Conservation (phyloP, 1,140 invertebrate species). For the Papilio dardanus region DNA sequence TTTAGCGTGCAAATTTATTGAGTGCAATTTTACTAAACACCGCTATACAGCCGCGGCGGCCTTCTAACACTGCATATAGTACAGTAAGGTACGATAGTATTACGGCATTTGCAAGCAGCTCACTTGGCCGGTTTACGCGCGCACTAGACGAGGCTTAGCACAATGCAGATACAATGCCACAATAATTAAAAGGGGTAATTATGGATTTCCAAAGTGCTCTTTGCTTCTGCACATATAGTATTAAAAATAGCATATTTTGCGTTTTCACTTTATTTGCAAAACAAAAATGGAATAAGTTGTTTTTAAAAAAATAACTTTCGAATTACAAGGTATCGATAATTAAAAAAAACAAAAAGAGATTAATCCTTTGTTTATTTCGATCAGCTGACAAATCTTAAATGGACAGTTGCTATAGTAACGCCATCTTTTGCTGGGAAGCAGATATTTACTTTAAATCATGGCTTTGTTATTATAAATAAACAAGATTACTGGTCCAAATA, state of each 20-base stretch:
- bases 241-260: background rate
- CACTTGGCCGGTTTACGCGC: conserved; percentile 58
- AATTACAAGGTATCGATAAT: background rate
- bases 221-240: background rate
- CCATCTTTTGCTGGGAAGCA: background rate
- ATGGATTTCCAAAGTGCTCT: conserved; percentile 62
- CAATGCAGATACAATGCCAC: conserved; percentile 71
- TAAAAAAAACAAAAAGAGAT: background rate
- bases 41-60: conserved; percentile 64
- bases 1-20: conserved; percentile 22
- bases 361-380: background rate
- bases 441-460: too few relatives aligned
- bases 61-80: conserved; percentile 74
- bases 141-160: conserved; percentile 43
- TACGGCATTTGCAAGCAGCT: conserved; percentile 47
- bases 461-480: too few relatives aligned
- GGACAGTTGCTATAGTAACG: background rate
- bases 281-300: background rate
- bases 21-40: conserved; percentile 51
- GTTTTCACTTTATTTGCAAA: background rate
- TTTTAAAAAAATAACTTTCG: background rate
- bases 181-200: conserved; percentile 74
- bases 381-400: background rate
- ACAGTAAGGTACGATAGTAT: conserved; percentile 59
- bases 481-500: too few relatives aligned